These are phyloP conservation scores for Cephus cinctus DNA, from an alignment of 1,140 invertebrate species.

Conservation along the genomic window DNA sequence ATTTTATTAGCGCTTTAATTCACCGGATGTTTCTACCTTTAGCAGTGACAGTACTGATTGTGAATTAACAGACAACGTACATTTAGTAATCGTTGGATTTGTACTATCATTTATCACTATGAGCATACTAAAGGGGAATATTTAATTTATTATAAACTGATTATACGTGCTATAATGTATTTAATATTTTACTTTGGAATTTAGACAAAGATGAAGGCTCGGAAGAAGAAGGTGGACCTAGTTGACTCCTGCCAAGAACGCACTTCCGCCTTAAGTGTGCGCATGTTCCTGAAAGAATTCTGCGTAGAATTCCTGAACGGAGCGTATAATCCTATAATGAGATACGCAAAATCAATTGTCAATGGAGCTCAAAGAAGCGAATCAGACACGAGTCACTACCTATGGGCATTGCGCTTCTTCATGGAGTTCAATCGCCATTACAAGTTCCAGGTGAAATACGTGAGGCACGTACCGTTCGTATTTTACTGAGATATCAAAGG, in stretches of 20 bases:
- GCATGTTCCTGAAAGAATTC: conserved; percentile 90
- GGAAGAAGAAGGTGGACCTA: conserved; percentile 68
- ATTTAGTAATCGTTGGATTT: too few relatives aligned
- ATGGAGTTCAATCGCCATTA: conserved; percentile 94
- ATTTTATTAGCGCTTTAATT: too few relatives aligned
- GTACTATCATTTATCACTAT: not conserved
- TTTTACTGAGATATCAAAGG: conserved; percentile 3
- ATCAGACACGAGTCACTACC: conserved; percentile 89
- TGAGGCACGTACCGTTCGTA: conserved; percentile 65
- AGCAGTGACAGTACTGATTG: too few relatives aligned
- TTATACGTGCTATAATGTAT: not conserved
- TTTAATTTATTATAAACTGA: too few relatives aligned
- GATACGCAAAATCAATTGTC: conserved; percentile 64
- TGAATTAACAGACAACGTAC: too few relatives aligned
- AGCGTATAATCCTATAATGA: conserved; percentile 91
- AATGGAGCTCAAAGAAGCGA: conserved; percentile 43
- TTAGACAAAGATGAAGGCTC: conserved; percentile 62
- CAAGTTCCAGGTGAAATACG: conserved; percentile 82
- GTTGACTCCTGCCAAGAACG: conserved; percentile 59
- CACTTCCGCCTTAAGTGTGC: conserved; percentile 75
- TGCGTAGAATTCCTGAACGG: conserved; percentile 90
- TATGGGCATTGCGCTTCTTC: conserved; percentile 94
- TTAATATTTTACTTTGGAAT: conserved; percentile 11
- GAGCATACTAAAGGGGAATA: too few relatives aligned
- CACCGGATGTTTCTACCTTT: too few relatives aligned